A percentile compares a stretch with the other conserved stretches of the same genome.
phyloP scores from a whole-genome alignment of 2,888 invertebrate genomes.

The Urechis unicinctus region DNA sequence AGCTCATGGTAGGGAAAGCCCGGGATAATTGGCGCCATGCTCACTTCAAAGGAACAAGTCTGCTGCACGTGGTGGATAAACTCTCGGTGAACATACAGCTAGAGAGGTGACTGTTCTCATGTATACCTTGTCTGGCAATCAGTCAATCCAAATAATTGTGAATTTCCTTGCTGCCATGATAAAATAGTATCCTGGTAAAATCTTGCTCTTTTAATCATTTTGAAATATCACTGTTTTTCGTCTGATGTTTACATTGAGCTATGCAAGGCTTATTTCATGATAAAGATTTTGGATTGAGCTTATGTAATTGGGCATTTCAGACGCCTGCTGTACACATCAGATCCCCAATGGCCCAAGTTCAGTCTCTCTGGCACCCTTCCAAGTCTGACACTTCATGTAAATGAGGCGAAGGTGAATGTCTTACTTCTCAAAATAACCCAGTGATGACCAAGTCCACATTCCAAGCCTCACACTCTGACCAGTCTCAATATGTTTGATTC shows the following conservation, averaged over 20 bases:
- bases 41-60: conserved; percentile 75
- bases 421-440: too few species aligned
- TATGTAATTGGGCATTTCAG: conserved; percentile 45
- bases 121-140: too few species aligned
- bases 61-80: conserved; percentile 76
- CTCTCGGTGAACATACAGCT: conserved; percentile 55
- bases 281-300: background rate
- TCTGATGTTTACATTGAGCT: too few species aligned
- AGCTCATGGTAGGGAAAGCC: conserved; percentile 80
- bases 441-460: background rate
- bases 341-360: conserved; percentile 80
- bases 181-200: too few species aligned
- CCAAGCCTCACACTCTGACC: background rate
- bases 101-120: conserved; percentile 32
- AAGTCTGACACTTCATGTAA: conserved; percentile 79
- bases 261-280: too few species aligned
- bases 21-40: conserved; percentile 87
- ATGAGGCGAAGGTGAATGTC: conserved; percentile 72
- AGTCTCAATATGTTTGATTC: background rate
- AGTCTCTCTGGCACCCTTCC: conserved; percentile 80
- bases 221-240: too few species aligned
- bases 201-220: too few species aligned
- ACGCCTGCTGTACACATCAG: conserved; percentile 71
- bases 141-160: background rate
- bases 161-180: too few species aligned